Evolutionary conservation across 1,140 invertebrate species (phyloP), one percentile per base, ranked within the genome.

Genomic region (Ceratitis capitata): DNA sequence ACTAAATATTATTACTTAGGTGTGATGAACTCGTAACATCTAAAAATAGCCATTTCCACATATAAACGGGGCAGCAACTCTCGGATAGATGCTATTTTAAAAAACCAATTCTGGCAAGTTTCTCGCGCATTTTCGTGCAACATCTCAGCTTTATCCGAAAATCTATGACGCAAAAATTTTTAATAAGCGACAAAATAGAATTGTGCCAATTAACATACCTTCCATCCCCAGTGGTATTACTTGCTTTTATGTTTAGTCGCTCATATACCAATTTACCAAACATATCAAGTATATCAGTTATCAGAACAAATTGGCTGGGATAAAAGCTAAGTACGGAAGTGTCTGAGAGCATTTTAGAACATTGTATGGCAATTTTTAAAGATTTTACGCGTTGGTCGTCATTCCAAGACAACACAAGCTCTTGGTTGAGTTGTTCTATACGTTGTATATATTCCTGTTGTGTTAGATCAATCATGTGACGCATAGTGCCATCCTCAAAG

Each of bases 71-170:
- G 98, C 29, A 99, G 94, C 16, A 99, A 92, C 93, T 99, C 98
- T 89, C 98, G 94, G 87, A 99, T 99, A 1, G 98, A 99, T 1
- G 98, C 97, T 91, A 99, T 98, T 94, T 99, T 99, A 92, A 97
- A 99, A 93, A 99, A 98, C 98, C 98, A 99, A 94, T 99, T 99
- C 86, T 97, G 95, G 92, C 98, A 99, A 10, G 98, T 99, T 93
- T 99, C 98, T 92, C 98, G 98, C 0, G 98, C 98, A 86, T 95
- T 93, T 64, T 83, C 82, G 51, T 82, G 56, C 82, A 85, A 69
- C 12, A 47, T 42, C n/a, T 83, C 82, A 32, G 49, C 9, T 35
- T 5, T 32, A 16, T 5, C 47, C 82, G 12, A n/a, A 19, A 53
- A 53, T 2, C 49, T 45, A 78, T 7, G 23, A 23, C 9, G 42